Evolutionary conservation across 2,888 invertebrate species (phyloP).

Genomic region (Nemoura dubitans): DNA sequence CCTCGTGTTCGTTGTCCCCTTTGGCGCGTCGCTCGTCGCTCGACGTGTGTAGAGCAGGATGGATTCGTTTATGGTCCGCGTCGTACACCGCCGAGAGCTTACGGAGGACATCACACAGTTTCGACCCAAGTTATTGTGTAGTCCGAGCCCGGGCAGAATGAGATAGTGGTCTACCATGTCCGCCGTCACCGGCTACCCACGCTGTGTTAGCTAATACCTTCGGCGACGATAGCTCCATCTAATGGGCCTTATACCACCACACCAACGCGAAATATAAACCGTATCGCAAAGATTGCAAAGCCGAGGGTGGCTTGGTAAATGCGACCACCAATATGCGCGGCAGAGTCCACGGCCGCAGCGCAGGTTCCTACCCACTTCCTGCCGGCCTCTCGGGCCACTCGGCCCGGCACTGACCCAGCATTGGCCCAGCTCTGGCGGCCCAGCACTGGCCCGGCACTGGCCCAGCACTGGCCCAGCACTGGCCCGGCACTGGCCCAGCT

Average conservation of each 20-base stretch:
- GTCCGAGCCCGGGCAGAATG: not conserved
- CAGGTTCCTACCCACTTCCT: too few species aligned
- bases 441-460: too few species aligned
- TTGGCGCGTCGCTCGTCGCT: not conserved
- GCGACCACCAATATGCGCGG: not conserved
- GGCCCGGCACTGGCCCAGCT: too few species aligned
- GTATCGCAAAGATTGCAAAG: not conserved
- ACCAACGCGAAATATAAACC: not conserved
- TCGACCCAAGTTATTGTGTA: not conserved
- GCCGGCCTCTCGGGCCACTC: too few species aligned
- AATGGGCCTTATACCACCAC: not conserved
- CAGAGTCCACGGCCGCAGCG: not conserved
- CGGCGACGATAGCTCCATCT: not conserved
- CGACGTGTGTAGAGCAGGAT: not conserved
- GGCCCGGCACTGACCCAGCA: too few species aligned
- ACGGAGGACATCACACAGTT: not conserved
- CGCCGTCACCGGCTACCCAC: not conserved
- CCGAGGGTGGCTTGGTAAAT: not conserved
- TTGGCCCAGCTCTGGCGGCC: too few species aligned
- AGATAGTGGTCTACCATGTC: not conserved
- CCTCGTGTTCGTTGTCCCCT: not conserved
- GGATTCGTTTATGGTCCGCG: not conserved
- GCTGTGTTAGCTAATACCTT: not conserved
- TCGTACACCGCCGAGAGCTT: not conserved
- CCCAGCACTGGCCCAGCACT: too few species aligned